Evolutionary conservation across 2,797 vertebrate genomes (phyloP).

Genomic region (Staurois parvus): DNA sequence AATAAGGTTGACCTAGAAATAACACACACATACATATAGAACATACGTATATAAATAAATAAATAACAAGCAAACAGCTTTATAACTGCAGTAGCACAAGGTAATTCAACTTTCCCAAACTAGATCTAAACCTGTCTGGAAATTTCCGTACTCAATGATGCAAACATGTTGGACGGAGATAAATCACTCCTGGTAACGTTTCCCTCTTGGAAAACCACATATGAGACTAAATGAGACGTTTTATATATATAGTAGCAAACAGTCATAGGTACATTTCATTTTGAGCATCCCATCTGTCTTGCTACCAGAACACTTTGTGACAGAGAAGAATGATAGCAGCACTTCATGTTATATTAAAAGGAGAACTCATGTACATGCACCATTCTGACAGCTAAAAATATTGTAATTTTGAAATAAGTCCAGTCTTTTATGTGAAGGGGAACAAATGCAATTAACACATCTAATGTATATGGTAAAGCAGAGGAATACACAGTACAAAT

Average conservation of each 20-base stretch:
- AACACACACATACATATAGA: constrained; percentile 1
- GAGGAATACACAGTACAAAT: not conserved
- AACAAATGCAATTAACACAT: constrained; percentile 26
- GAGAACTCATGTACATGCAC: constrained; percentile 67
- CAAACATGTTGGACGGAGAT: constrained; percentile 77
- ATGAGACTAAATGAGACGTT: constrained; percentile 84
- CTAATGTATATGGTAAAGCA: not conserved
- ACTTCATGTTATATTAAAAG: constrained; percentile 67
- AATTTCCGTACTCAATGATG: constrained; percentile 73
- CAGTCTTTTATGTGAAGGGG: constrained; percentile 16
- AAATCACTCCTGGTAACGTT: constrained; percentile 80
- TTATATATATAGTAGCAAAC: constrained; percentile 83
- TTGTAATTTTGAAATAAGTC: constrained; percentile 15
- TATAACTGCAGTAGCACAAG: constrained; percentile 16
- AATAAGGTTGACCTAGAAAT: constrained; percentile 40
- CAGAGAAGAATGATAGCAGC: constrained; percentile 74
- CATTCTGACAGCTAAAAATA: constrained; percentile 23
- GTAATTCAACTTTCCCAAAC: constrained; percentile 55
- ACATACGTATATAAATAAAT: not conserved
- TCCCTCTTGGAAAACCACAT: constrained; percentile 82
- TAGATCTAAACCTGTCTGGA: constrained; percentile 67
- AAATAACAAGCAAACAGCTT: constrained; percentile 5
- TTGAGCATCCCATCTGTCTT: constrained; percentile 83
- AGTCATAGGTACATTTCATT: constrained; percentile 85
- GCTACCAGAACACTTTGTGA: constrained; percentile 76